Conservation (phyloP, 92 coral and sea anemone genomes). For the Micromussa lordhowensis region DNA sequence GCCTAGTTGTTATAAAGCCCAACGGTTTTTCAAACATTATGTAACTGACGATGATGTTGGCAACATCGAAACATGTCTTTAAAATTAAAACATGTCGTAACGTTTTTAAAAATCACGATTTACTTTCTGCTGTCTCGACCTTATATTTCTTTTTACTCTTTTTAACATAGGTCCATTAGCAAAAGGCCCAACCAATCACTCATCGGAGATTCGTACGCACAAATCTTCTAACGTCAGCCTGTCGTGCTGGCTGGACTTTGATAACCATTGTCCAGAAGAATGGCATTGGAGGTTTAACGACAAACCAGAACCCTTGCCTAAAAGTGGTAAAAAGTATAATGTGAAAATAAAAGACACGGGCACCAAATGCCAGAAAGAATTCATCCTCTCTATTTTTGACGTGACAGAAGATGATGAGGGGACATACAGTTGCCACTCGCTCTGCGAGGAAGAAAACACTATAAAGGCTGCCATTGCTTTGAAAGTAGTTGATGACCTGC, state of each 20-base stretch:
- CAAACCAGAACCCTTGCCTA: background rate
- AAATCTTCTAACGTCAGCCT: background rate
- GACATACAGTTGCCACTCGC: background rate
- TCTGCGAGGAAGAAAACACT: background rate
- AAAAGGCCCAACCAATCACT: too few relatives aligned
- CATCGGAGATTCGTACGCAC: background rate
- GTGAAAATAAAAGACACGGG: background rate
- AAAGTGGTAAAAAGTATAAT: background rate
- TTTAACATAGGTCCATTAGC: too few relatives aligned
- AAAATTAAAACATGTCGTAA: too few relatives aligned
- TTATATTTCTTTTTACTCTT: too few relatives aligned
- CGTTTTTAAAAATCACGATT: too few relatives aligned
- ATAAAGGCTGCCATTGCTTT: background rate
- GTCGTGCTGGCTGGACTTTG: background rate
- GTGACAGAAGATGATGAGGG: background rate
- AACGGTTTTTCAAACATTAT: too few relatives aligned
- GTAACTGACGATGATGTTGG: too few relatives aligned
- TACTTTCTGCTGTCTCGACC: too few relatives aligned
- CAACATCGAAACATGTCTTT: too few relatives aligned
- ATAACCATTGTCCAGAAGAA: background rate
- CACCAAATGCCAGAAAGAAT: slow-evolving; percentile 1
- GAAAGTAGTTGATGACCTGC: background rate
- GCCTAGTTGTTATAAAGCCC: too few relatives aligned
- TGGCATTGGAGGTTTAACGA: background rate
- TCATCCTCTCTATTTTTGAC: background rate